Conservation (phyloP, 2,888 invertebrate genomes). For the Hetaerina titia region DNA sequence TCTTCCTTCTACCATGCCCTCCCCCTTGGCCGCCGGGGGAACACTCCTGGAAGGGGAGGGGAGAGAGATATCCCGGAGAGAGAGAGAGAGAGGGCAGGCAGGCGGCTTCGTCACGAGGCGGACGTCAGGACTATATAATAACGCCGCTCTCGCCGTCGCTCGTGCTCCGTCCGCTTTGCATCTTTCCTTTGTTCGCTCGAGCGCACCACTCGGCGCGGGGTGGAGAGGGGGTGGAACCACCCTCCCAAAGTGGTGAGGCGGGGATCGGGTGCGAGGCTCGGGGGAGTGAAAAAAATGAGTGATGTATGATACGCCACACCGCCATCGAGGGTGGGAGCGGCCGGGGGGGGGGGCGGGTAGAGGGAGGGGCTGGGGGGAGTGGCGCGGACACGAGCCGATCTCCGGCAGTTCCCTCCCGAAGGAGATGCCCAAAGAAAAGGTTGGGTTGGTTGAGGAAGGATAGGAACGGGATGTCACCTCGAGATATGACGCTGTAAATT, state of each 20-base stretch:
- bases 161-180: conserved; percentile 63
- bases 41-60: neutral
- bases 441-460: conserved; percentile 26
- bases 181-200: conserved; percentile 66
- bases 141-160: conserved; percentile 56
- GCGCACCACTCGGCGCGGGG: conserved; percentile 48
- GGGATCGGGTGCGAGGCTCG: neutral
- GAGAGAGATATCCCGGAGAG: neutral
- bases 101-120: conserved; percentile 55
- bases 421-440: neutral
- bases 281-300: conserved; percentile 37
- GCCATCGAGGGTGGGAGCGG: neutral
- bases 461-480: conserved; percentile 16
- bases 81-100: neutral
- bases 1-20: neutral
- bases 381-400: neutral
- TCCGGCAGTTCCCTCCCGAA: neutral
- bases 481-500: conserved; percentile 6
- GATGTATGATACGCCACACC: neutral
- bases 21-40: neutral
- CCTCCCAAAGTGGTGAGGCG: neutral
- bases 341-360: neutral
- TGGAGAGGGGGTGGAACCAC: conserved; percentile 30
- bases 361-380: neutral
- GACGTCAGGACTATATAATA: conserved; percentile 62